phyloP scores from a whole-genome alignment of 2,797 vertebrate species.

The Balearica regulorum region DNA sequence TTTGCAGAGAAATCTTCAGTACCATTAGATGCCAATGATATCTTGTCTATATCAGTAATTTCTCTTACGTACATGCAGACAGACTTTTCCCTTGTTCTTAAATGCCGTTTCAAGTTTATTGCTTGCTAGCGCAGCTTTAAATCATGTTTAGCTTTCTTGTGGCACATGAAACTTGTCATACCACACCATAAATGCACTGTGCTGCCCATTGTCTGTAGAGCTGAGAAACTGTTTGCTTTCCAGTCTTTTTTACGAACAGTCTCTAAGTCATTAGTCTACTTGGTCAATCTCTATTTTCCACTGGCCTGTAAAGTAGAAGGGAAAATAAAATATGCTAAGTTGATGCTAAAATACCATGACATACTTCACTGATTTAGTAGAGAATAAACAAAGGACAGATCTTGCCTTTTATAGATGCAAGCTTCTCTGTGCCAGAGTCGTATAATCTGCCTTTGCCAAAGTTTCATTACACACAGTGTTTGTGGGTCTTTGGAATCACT shows the following conservation, averaged over 20 bases:
- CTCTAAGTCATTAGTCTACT: background rate
- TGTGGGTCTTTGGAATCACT: background rate
- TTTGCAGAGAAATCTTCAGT: background rate
- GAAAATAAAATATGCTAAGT: constrained; percentile 64
- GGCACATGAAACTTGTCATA: background rate
- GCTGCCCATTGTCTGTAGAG: background rate
- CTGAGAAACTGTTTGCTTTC: background rate
- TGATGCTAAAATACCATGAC: constrained; percentile 64
- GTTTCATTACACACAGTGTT: constrained; percentile 21
- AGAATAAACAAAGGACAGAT: constrained; percentile 70
- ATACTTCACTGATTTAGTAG: constrained; percentile 65
- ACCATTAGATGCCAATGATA: background rate
- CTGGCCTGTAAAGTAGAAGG: constrained; percentile 8
- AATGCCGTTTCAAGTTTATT: background rate
- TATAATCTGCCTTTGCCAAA: constrained; percentile 37
- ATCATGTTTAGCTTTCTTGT: background rate
- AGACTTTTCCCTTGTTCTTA: background rate
- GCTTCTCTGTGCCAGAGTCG: constrained; percentile 33
- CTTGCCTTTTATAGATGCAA: constrained; percentile 75
- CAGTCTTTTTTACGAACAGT: background rate
- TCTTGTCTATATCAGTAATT: background rate
- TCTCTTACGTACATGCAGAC: background rate
- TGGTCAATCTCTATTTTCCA: constrained; percentile 44
- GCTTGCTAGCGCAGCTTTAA: background rate
- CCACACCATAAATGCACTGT: background rate